phyloP scores from a whole-genome alignment of 92 coral and sea anemone genomes.

The Muricea muricata region DNA sequence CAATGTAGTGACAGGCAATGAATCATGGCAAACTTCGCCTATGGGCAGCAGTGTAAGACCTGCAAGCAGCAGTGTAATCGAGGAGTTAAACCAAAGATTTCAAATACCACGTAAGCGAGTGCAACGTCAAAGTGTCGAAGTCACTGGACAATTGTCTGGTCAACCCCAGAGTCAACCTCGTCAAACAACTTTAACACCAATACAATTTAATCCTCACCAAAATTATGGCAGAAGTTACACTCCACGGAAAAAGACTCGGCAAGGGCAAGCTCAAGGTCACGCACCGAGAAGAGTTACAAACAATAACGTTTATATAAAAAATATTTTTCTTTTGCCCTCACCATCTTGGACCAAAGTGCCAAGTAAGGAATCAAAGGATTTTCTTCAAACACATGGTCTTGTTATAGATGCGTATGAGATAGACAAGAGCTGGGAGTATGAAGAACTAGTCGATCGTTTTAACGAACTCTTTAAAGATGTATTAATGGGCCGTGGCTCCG shows the following conservation, averaged over 20 bases:
- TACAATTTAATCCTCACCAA: not conserved
- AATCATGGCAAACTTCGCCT: not conserved
- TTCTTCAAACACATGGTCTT: not conserved
- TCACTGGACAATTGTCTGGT: not conserved
- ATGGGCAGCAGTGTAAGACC: not conserved
- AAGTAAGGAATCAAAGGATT: not conserved
- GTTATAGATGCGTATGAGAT: not conserved
- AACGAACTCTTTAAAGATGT: not conserved
- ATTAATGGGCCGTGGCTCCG: not conserved
- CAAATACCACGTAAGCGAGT: not conserved
- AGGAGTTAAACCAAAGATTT: not conserved
- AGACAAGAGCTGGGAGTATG: not conserved
- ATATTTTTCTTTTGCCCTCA: not conserved
- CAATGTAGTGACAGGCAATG: not conserved
- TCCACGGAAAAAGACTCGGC: not conserved
- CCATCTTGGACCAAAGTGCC: not conserved
- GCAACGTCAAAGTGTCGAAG: not conserved
- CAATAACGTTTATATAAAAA: not conserved
- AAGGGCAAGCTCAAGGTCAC: not conserved
- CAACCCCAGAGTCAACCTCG: not conserved
- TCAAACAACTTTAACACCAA: not conserved
- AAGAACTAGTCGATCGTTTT: not conserved
- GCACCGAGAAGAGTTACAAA: not conserved
- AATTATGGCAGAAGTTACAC: not conserved
- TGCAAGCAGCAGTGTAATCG: not conserved